Evolutionary conservation across 2,113 vertebrate species (phyloP).

Genomic region (Vidua chalybeata): DNA sequence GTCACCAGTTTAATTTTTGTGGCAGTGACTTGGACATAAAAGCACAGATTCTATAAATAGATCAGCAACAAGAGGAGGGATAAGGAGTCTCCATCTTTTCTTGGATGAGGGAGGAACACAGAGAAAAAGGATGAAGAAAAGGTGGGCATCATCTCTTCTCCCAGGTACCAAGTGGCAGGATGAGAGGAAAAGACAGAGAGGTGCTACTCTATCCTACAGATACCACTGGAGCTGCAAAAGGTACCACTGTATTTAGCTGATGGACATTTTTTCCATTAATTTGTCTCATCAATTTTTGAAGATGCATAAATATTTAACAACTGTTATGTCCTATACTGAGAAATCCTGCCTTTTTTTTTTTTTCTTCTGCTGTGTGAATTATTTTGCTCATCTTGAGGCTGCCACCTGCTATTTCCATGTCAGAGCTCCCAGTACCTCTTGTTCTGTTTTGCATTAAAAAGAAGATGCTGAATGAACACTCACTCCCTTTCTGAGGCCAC

Average conservation of each 20-base stretch:
- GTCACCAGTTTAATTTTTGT: background rate
- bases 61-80: background rate
- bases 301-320: background rate
- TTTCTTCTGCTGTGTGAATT: background rate
- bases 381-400: background rate
- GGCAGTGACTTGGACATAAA: background rate
- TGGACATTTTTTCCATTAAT: background rate
- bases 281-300: background rate
- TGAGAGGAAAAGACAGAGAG: background rate
- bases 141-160: no score
- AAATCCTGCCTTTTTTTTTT: background rate
- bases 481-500: background rate
- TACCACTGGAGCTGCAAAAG: background rate
- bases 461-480: background rate
- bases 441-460: background rate
- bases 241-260: accelerated
- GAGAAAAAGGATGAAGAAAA: background rate
- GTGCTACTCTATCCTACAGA: accelerated
- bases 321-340: background rate
- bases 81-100: background rate
- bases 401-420: background rate
- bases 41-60: background rate
- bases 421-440: background rate
- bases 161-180: background rate
- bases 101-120: background rate